Base-by-base conservation (phyloP, 2,888 invertebrate genomes). In the Drosophila demipolita region DNA sequence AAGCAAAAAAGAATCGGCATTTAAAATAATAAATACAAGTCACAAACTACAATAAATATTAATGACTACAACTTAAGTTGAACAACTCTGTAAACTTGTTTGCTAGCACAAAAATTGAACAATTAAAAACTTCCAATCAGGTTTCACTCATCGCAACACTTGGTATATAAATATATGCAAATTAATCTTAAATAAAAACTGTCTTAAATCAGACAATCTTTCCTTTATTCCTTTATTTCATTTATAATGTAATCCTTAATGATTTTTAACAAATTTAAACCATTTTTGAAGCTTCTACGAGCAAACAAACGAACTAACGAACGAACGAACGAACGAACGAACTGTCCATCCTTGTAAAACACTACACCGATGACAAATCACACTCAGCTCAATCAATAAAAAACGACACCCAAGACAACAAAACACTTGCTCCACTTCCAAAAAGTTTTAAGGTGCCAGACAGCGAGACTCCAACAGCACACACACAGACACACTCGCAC, bases 351-450 rank as follows among this genome's bases (percentile, higher is more conserved):
- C 68, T 69, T 69, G 52, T 57, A 36, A 35, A 45, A 36, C 20
- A 35, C 48, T 45, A 23, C 48, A 59, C 35, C 26, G 35, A 49
- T 49, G 42, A 55, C 55, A 55, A 20, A 36, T 29, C 55, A 11
- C 45, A 42, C 20, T 4, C 23, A 35, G 26, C 63, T 66, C 53
- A 66, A 66, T 38, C 40, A 53, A 48, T 52, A 52, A 42, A 50
- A 66, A 52, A 32, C 40, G 29, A 20, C 59, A 4, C 50, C 23
- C 50, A 67, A 50, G 32, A 53, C 20, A 42, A 48, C 29, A 75
- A 82, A 66, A 71, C 84, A 85, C 87, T 87, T 85, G 89, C 85
- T 87, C 85, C 71, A 85, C 80, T 85, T 89, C 75, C 70, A 60
- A 76, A 55, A 49, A 62, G 62, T 58, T 57, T 79, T 87, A 82